Conservation (phyloP, 2,113 vertebrate genomes). For the Chamaetylas fuelleborni region DNA sequence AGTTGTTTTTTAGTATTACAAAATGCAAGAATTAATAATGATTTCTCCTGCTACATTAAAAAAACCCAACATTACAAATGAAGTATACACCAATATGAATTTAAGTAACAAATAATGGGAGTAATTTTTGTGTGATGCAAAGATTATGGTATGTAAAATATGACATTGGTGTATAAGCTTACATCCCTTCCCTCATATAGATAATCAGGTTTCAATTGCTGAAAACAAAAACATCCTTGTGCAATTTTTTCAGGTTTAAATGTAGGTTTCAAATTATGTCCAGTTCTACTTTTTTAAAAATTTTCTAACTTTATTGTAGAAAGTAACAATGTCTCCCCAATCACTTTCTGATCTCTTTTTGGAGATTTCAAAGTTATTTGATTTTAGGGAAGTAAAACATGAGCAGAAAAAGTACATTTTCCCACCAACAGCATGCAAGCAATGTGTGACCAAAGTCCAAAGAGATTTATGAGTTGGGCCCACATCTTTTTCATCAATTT, state of each 20-base stretch:
- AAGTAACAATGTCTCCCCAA: background rate
- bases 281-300: background rate
- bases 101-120: background rate
- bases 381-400: constrained; percentile 22
- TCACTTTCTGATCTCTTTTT: background rate
- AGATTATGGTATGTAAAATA: background rate
- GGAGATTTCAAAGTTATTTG: background rate
- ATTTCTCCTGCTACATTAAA: background rate
- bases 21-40: background rate
- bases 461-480: constrained; percentile 55
- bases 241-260: background rate
- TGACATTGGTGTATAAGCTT: background rate
- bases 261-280: background rate
- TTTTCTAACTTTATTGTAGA: background rate
- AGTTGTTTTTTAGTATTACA: background rate
- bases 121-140: background rate
- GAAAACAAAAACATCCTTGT: background rate
- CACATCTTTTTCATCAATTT: background rate
- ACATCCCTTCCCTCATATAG: background rate
- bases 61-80: background rate
- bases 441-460: background rate
- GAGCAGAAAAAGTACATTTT: constrained; percentile 63
- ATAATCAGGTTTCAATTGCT: background rate
- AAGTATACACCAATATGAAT: background rate
- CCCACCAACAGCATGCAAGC: constrained; percentile 23